phyloP scores from a whole-genome alignment of 1,140 invertebrate genomes.

The Drosophila repleta region DNA sequence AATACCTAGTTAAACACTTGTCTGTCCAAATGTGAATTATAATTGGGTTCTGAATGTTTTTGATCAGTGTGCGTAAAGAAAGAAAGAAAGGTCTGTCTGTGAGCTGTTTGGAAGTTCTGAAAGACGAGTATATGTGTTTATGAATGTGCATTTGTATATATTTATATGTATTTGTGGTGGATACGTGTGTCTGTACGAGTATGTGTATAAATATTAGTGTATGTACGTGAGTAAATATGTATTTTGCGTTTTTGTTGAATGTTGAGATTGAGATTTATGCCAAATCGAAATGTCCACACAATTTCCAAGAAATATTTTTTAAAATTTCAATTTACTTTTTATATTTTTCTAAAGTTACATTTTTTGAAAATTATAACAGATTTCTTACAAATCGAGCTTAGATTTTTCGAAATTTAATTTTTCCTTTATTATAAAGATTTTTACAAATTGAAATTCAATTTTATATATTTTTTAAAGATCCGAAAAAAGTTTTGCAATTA shows the following conservation, averaged over 20 bases:
- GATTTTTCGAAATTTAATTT: too few relatives aligned
- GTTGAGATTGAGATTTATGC: neutral
- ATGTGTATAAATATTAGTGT: constrained; percentile 12
- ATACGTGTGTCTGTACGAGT: constrained; percentile 6
- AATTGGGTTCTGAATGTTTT: neutral
- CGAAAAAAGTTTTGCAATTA: too few relatives aligned
- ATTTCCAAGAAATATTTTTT: too few relatives aligned
- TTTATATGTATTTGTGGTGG: neutral
- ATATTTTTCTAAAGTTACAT: too few relatives aligned
- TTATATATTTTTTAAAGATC: too few relatives aligned
- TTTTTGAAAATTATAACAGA: too few relatives aligned
- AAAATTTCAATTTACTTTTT: too few relatives aligned
- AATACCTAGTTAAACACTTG: neutral
- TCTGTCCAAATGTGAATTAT: neutral
- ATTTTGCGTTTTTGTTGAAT: constrained; percentile 5
- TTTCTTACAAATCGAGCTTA: too few relatives aligned
- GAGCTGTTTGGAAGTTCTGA: constrained; percentile 1
- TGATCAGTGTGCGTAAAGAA: neutral
- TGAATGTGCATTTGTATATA: constrained; percentile 9
- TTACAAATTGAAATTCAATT: too few relatives aligned
- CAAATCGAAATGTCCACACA: too few relatives aligned
- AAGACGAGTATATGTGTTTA: neutral
- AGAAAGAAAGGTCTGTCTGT: neutral
- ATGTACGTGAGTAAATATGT: constrained; percentile 20
- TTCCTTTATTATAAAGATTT: too few relatives aligned